Evolutionary conservation across 2,113 vertebrate species (phyloP), one percentile per base, ranked within the genome.

Genomic region (Myotis davidii): DNA sequence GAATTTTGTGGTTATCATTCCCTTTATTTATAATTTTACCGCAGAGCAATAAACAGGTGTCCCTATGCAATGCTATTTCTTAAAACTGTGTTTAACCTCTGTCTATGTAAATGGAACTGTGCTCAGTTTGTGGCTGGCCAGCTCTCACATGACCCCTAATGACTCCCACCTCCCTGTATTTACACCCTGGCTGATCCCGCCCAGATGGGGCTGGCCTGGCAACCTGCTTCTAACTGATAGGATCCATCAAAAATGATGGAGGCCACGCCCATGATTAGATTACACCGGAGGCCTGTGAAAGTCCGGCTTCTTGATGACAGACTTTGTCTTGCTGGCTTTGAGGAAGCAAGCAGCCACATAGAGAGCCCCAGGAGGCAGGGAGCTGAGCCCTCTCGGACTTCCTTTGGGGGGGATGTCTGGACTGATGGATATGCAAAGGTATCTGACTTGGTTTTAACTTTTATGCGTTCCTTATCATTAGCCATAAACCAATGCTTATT

Each of bases 1-100:
- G 45, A 25, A 8, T 18, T 13, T 20, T 20, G 25, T 37, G 45
- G 2, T 18, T 3, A 3, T 13, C 9, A 0, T 21, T 39, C 4
- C 23, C 45, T 14, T 20, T 52, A 1, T 17, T 74, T 37, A 0
- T 20, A 1, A n/a, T 85, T 61, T 32, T 29, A 4, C 52, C 48
- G 4, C 25, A 6, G 5, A 1, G 45, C 20, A 32, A 0, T 42
- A 42, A 23, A 45, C 45, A 0, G 18, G 9, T 4, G 50, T 82
- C 67, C 12, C 34, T 34, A 11, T 32, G 69, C 61, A 3, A 1
- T 5, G 4, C 16, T 2, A 1, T 42, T 50, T 45, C 23, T 17
- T 23, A 74, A 42, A 12, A 25, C 1, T 11, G 29, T 11, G 29
- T 25, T 20, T 5, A 1, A 3, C 2, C 27, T 54, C 27, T 18